Percentiles rank a stretch among this genome's conserved stretches.
phyloP scores from a whole-genome alignment of 1,140 invertebrate species.

The Grapholita molesta region DNA sequence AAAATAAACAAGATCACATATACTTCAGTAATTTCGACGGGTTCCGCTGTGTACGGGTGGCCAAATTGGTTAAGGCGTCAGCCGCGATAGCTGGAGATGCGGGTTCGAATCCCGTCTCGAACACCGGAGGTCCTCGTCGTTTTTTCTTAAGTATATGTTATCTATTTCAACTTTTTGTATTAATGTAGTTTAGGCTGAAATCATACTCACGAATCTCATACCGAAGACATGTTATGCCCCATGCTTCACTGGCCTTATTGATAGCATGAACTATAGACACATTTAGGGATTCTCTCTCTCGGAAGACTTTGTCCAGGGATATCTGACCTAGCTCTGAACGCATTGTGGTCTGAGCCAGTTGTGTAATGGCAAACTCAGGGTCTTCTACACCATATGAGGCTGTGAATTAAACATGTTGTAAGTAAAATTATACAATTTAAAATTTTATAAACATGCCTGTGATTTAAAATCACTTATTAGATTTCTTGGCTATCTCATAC shows the following conservation, averaged over 20 bases:
- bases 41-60: too few relatives aligned
- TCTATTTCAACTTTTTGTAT: too few relatives aligned
- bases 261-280: conserved; percentile 97
- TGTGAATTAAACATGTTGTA: conserved; percentile 35
- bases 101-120: too few relatives aligned
- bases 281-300: conserved; percentile 97
- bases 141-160: too few relatives aligned
- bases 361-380: conserved; percentile 99
- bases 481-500: too few relatives aligned
- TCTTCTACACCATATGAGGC: conserved; percentile 99
- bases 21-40: too few relatives aligned
- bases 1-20: too few relatives aligned
- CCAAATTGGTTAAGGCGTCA: too few relatives aligned
- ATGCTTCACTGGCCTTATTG: conserved; percentile 98
- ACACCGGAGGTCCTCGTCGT: too few relatives aligned
- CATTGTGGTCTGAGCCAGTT: conserved; percentile 99
- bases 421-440: background rate
- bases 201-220: conserved; percentile 96
- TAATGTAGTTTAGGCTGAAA: conserved; percentile 57
- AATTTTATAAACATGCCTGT: background rate
- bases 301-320: conserved; percentile 97
- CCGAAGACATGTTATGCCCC: conserved; percentile 98
- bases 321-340: conserved; percentile 99
- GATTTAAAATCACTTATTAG: too few relatives aligned
- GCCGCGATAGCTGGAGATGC: too few relatives aligned